Conservation (phyloP, 2,888 invertebrate genomes). For the Leucophenga maculata region DNA sequence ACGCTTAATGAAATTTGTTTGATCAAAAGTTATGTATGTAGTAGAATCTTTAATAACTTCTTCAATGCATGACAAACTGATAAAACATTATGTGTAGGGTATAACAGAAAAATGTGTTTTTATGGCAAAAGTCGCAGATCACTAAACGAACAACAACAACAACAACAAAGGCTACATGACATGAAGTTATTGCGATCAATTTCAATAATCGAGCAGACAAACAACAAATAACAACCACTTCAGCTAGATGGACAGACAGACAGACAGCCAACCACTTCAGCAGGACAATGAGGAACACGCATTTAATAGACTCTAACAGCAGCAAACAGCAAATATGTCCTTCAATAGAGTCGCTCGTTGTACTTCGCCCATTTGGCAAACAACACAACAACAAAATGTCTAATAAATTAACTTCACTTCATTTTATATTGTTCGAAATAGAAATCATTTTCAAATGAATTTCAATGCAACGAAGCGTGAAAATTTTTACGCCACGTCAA, state of each 20-base stretch:
- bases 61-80: no score
- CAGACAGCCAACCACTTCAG: constrained; percentile 52
- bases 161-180: neutral
- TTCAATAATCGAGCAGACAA: constrained; percentile 11
- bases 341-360: constrained; percentile 25
- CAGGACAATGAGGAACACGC: constrained; percentile 58
- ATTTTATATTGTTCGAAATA: constrained; percentile 46
- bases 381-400: constrained; percentile 65
- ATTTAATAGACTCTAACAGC: constrained; percentile 60
- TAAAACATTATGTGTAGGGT: no score
- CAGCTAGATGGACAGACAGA: constrained; percentile 56
- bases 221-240: constrained; percentile 25
- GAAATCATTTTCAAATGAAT: constrained; percentile 70
- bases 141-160: constrained; percentile 8
- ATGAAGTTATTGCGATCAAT: neutral
- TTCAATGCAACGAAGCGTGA: constrained; percentile 71
- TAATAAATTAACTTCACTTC: constrained; percentile 70
- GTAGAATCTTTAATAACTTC: no score
- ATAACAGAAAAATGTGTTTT: constrained; percentile 36
- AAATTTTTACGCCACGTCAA: constrained; percentile 64
- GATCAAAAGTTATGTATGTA: no score
- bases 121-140: neutral
- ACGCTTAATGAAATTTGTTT: no score
- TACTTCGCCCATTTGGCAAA: constrained; percentile 57
- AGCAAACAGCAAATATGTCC: constrained; percentile 42